A percentile compares a stretch with the other conserved stretches of the same genome.
Evolutionary conservation across 2,888 invertebrate species (phyloP).

Genomic region (Epirrhoe alternata): DNA sequence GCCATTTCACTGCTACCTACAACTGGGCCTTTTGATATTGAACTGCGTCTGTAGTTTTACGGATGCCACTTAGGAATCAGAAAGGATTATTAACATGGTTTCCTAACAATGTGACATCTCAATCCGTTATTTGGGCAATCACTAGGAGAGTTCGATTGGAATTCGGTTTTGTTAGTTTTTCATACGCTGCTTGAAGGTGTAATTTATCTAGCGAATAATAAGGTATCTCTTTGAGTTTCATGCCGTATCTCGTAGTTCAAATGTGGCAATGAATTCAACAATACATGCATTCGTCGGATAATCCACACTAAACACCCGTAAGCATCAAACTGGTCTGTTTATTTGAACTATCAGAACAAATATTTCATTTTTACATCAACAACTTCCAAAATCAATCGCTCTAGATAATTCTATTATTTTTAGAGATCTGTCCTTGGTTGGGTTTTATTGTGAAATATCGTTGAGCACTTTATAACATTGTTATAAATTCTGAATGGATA

Average conservation of each 20-base stretch:
- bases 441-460: constrained; percentile 51
- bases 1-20: constrained; percentile 7
- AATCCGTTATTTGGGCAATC: too few relatives aligned
- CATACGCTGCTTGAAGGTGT: too few relatives aligned
- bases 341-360: not conserved
- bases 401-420: constrained; percentile 34
- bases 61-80: not conserved
- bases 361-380: constrained; percentile 24
- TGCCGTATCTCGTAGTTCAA: not conserved
- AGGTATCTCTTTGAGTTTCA: not conserved
- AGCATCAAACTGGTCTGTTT: not conserved
- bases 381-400: constrained; percentile 22
- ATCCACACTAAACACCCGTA: constrained; percentile 5
- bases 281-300: not conserved
- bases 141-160: too few relatives aligned
- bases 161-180: too few relatives aligned
- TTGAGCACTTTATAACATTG: constrained; percentile 52
- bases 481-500: constrained; percentile 54
- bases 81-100: too few relatives aligned
- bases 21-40: not conserved
- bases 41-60: not conserved
- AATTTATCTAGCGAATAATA: too few relatives aligned
- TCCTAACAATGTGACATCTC: too few relatives aligned
- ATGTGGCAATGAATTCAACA: not conserved
- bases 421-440: constrained; percentile 59